Percentiles rank a stretch among this genome's conserved stretches.
Conservation (phyloP, 2,797 vertebrate genomes). For the Brachymystax lenok region DNA sequence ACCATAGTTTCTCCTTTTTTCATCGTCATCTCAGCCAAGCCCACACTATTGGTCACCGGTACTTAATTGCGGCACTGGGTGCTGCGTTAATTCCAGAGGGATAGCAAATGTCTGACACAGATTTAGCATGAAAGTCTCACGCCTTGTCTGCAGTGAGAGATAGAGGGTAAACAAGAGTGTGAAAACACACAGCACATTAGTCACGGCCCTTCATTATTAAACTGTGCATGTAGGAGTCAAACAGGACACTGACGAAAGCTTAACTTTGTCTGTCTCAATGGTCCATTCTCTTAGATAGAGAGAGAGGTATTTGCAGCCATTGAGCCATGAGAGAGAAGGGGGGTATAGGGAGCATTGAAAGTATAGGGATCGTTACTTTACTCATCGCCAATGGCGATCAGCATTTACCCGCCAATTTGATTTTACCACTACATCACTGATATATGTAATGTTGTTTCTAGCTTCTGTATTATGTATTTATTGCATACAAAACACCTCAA, state of each 20-base stretch:
- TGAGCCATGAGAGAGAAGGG: neutral
- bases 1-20: slow-evolving; percentile 51
- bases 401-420: too few relatives aligned
- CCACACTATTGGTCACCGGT: slow-evolving; percentile 56
- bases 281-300: slow-evolving; percentile 43
- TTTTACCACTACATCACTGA: too few relatives aligned
- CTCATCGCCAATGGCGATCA: too few relatives aligned
- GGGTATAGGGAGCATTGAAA: slow-evolving; percentile 26
- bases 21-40: slow-evolving; percentile 61
- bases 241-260: neutral
- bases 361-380: too few relatives aligned
- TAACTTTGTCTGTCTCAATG: slow-evolving; percentile 27
- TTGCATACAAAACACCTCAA: neutral
- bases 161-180: slow-evolving; percentile 43
- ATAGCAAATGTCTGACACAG: slow-evolving; percentile 57
- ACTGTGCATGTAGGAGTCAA: slow-evolving; percentile 38
- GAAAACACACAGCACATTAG: slow-evolving; percentile 65
- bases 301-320: too few relatives aligned
- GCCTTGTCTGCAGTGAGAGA: slow-evolving; percentile 38
- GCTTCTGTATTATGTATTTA: neutral
- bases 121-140: slow-evolving; percentile 71
- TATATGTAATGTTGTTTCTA: neutral
- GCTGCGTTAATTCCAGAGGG: slow-evolving; percentile 57
- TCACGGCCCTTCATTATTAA: slow-evolving; percentile 65
- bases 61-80: slow-evolving; percentile 62